A percentile compares a stretch with the other conserved stretches of the same genome.
These are phyloP conservation scores for Gallinago media DNA, from an alignment of 2,113 vertebrate genomes.

Conservation along the genomic window DNA sequence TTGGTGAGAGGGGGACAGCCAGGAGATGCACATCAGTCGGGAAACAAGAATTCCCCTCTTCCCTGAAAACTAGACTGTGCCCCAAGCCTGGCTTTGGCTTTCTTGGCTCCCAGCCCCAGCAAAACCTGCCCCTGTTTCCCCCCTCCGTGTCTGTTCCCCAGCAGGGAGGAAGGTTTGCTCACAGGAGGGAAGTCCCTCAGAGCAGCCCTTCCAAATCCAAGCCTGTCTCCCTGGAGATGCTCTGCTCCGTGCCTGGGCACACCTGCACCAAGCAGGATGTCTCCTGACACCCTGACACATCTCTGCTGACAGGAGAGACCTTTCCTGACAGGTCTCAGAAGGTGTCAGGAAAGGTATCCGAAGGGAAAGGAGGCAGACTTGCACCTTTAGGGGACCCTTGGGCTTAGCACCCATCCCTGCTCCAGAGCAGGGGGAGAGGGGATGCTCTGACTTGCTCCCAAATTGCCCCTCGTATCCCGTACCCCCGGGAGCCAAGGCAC, in stretches of 20 bases:
- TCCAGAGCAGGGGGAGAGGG: not conserved
- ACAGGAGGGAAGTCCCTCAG: not conserved
- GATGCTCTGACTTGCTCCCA: not conserved
- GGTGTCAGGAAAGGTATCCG: too few species aligned
- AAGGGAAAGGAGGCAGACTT: not conserved
- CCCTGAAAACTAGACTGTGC: not conserved
- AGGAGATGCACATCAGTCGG: fast-evolving
- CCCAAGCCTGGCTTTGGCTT: not conserved
- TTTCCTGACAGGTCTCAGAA: too few species aligned
- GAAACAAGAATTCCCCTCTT: not conserved
- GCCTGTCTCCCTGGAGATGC: not conserved
- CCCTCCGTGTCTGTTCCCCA: not conserved
- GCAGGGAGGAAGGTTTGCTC: not conserved
- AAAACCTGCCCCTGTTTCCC: not conserved
- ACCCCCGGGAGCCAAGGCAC: not conserved
- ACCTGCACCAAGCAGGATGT: too few species aligned
- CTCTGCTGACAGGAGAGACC: too few species aligned
- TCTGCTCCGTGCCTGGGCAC: too few species aligned
- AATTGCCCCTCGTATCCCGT: not conserved
- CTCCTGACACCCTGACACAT: too few species aligned
- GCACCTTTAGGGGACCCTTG: too few species aligned
- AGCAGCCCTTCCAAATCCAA: not conserved
- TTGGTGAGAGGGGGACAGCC: not conserved
- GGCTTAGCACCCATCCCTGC: not conserved
- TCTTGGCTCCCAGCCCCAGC: not conserved